phyloP scores from a whole-genome alignment of 2,113 vertebrate species.

The Clarias gariepinus region DNA sequence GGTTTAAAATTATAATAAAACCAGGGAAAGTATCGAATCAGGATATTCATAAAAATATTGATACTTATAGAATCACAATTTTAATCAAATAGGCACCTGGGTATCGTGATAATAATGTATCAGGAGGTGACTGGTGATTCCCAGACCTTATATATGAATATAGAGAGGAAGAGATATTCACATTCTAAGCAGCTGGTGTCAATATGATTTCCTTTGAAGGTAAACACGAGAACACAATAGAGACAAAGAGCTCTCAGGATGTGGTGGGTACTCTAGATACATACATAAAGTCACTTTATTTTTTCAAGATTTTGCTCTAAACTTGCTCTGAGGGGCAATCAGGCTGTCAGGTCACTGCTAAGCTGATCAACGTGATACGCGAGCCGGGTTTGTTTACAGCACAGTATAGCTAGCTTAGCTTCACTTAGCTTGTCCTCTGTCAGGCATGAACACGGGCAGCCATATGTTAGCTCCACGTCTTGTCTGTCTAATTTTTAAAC shows the following conservation, averaged over 20 bases:
- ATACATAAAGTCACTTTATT: neutral
- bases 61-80: no score
- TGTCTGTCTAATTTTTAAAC: neutral
- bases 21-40: no score
- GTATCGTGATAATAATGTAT: no score
- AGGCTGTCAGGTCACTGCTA: neutral
- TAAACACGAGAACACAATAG: no score
- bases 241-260: neutral
- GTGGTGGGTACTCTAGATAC: no score
- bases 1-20: no score
- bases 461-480: neutral
- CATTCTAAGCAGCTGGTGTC: neutral
- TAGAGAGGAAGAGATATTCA: neutral
- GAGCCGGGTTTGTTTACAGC: constrained; percentile 31
- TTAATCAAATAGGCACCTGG: no score
- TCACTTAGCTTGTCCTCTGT: constrained; percentile 17
- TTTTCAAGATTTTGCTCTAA: neutral
- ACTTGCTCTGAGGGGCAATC: neutral
- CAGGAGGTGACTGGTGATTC: no score
- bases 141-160: no score
- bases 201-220: neutral
- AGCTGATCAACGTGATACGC: neutral
- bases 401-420: constrained; percentile 27
- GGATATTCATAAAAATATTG: no score
- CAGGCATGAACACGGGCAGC: neutral